phyloP scores from a whole-genome alignment of 2,797 vertebrate species.

The Ctenopoma kingsleyae region DNA sequence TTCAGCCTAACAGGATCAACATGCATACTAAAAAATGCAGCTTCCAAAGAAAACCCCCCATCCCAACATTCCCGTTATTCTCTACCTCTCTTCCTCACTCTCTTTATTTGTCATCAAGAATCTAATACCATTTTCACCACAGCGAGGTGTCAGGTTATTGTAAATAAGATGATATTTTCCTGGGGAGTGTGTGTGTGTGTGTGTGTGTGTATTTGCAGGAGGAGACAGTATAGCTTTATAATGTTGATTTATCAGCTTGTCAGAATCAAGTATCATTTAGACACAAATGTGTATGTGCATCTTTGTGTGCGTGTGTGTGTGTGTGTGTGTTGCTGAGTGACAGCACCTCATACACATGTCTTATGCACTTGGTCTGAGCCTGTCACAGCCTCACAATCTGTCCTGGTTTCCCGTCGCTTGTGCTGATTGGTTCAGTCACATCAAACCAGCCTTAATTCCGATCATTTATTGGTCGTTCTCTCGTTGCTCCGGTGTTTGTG shows the following conservation, averaged over 20 bases:
- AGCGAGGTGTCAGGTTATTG: conserved; percentile 82
- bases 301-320: conserved; percentile 35
- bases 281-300: conserved; percentile 59
- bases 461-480: conserved; percentile 70
- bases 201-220: conserved; percentile 19
- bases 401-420: conserved; percentile 42
- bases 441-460: conserved; percentile 78
- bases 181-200: conserved; percentile 40
- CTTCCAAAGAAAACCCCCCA: conserved; percentile 72
- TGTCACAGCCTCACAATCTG: conserved; percentile 57
- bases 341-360: conserved; percentile 58
- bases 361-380: conserved; percentile 64
- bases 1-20: conserved; percentile 85
- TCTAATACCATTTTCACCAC: conserved; percentile 82
- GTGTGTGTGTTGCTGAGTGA: conserved; percentile 63
- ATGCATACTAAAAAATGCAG: conserved; percentile 81
- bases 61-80: conserved; percentile 71
- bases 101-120: conserved; percentile 86
- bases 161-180: conserved; percentile 84
- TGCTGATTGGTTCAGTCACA: conserved; percentile 73
- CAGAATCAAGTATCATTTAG: conserved; percentile 78
- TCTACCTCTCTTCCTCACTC: conserved; percentile 72
- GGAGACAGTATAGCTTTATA: conserved; percentile 74
- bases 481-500: conserved; percentile 53
- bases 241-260: conserved; percentile 85